These are phyloP conservation scores for Puffinus mauretanicus DNA, from an alignment of 2,113 vertebrate species.

Conservation along the genomic window DNA sequence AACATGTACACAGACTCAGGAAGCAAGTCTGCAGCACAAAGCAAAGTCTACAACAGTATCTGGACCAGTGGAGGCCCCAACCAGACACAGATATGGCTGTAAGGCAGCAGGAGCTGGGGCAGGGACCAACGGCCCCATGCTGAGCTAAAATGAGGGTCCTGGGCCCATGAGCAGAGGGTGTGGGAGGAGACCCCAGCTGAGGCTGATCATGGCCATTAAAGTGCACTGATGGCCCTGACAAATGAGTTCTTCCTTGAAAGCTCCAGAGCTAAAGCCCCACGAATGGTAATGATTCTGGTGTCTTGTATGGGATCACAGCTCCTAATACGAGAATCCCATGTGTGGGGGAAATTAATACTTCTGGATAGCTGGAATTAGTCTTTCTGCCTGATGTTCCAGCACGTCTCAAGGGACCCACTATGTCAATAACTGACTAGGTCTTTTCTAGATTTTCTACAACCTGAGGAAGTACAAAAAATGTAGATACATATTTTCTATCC, in stretches of 20 bases:
- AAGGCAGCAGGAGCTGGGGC: background rate
- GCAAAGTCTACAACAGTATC: background rate
- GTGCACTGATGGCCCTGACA: background rate
- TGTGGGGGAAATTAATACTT: background rate
- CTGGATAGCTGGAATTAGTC: background rate
- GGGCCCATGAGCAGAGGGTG: background rate
- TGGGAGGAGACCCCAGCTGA: background rate
- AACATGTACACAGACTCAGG: fast-evolving
- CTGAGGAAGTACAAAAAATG: background rate
- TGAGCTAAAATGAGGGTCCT: background rate
- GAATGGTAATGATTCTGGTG: background rate
- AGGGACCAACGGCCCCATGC: fast-evolving
- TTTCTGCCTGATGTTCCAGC: background rate
- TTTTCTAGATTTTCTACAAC: background rate
- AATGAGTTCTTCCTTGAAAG: background rate
- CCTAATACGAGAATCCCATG: background rate
- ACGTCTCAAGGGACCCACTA: background rate
- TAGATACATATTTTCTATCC: background rate
- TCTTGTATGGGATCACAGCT: background rate
- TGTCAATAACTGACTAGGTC: background rate
- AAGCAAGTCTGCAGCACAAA: background rate
- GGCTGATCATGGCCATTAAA: background rate
- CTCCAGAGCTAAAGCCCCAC: background rate
- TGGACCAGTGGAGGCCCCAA: background rate
- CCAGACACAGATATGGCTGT: fast-evolving